Evolutionary conservation across 2,888 invertebrate genomes (phyloP).

Genomic region (Melangyna quadrimaculata): DNA sequence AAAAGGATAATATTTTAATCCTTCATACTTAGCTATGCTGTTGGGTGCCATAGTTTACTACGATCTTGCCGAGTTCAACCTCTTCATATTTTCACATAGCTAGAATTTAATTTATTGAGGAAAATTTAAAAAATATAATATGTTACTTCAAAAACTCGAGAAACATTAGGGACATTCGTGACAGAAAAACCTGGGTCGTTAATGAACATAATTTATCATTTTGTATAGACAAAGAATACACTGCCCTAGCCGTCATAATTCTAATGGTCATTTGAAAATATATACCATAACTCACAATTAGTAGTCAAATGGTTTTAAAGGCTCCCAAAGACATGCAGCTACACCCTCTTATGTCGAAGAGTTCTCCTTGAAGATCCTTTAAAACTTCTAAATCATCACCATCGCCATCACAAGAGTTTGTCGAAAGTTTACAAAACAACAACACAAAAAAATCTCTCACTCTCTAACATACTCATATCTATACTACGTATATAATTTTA

Average conservation of each 20-base stretch:
- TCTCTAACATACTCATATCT: background rate
- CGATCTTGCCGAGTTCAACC: background rate
- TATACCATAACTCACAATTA: constrained; percentile 42
- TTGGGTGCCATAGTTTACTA: background rate
- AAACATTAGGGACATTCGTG: background rate
- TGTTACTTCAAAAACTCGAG: background rate
- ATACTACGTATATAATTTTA: background rate
- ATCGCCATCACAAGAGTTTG: constrained; percentile 9
- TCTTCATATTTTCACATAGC: background rate
- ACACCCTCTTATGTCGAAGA: background rate
- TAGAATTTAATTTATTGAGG: background rate
- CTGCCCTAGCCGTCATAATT: background rate
- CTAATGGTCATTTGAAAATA: constrained; percentile 25
- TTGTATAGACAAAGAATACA: background rate
- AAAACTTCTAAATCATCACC: constrained; percentile 42
- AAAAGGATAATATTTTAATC: background rate
- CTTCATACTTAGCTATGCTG: background rate
- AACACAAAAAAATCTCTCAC: background rate
- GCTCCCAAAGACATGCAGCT: constrained; percentile 1
- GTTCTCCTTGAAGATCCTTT: constrained; percentile 9
- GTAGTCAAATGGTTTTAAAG: constrained; percentile 32
- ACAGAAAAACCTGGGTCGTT: background rate
- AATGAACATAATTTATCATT: background rate
- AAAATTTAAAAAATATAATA: background rate
- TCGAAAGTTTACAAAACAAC: background rate